Conservation (phyloP, 2,797 vertebrate species). For the Esox lucius region DNA sequence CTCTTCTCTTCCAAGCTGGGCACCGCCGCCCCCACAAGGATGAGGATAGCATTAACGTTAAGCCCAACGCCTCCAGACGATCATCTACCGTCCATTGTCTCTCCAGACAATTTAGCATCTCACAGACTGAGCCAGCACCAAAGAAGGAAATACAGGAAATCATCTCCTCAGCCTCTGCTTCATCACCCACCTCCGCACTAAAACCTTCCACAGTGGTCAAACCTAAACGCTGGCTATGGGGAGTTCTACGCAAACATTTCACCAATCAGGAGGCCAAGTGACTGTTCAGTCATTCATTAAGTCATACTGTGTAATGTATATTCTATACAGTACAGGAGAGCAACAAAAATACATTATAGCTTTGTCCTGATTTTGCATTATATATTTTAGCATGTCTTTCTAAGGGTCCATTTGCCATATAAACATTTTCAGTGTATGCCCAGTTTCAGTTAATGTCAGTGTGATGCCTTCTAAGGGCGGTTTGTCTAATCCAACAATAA, state of each 20-base stretch:
- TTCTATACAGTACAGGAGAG: not conserved
- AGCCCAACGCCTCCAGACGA: conserved; percentile 18
- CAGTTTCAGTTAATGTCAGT: not conserved
- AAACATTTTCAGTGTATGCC: not conserved
- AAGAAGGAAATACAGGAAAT: conserved; percentile 6
- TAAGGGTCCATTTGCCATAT: not conserved
- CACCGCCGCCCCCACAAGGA: conserved; percentile 42
- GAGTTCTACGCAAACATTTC: conserved; percentile 3
- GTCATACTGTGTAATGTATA: not conserved
- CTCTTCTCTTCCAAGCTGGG: conserved; percentile 72
- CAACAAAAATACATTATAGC: not conserved
- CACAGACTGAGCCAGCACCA: conserved; percentile 11
- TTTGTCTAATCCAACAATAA: not conserved
- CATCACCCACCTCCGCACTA: conserved; percentile 15
- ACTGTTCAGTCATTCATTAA: not conserved
- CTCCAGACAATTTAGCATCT: not conserved
- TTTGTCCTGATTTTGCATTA: not conserved
- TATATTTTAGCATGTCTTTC: not conserved
- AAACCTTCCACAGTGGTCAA: not conserved
- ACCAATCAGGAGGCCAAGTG: not conserved
- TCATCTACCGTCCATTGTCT: not conserved
- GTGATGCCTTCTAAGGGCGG: not conserved
- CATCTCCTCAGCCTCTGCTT: conserved; percentile 6
- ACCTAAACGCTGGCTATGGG: not conserved
- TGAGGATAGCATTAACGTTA: conserved; percentile 23